Conservation (phyloP, 2,888 invertebrate genomes). For the Malachius bipustulatus region DNA sequence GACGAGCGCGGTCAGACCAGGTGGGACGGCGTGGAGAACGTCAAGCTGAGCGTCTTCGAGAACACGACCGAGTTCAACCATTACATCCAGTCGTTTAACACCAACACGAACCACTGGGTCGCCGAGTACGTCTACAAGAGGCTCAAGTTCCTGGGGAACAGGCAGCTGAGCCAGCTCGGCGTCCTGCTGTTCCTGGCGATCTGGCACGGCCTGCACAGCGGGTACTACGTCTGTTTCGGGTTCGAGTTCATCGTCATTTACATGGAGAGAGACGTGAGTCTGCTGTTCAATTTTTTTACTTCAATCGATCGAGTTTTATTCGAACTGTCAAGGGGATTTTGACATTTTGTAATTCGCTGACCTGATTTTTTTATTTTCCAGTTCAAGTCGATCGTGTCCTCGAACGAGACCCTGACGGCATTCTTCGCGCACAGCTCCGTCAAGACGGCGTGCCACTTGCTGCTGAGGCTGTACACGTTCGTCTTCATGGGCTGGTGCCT, state of each 20-base stretch:
- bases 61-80: conserved; percentile 72
- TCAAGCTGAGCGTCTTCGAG: conserved; percentile 72
- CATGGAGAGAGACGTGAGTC: conserved; percentile 69
- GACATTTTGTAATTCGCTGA: conserved; percentile 4
- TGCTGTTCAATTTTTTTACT: conserved; percentile 13
- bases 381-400: conserved; percentile 45
- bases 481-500: conserved; percentile 78
- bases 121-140: conserved; percentile 90
- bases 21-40: conserved; percentile 89
- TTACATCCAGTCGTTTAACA: conserved; percentile 86
- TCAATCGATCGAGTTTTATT: conserved; percentile 5
- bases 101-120: conserved; percentile 92
- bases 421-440: conserved; percentile 36
- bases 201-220: conserved; percentile 93
- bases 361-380: conserved; percentile 31
- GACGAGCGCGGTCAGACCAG: conserved; percentile 45
- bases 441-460: conserved; percentile 41
- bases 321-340: too few relatives aligned
- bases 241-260: conserved; percentile 82
- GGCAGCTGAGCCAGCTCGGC: conserved; percentile 63
- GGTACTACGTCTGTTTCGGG: conserved; percentile 87
- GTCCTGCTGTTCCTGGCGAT: conserved; percentile 81
- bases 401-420: conserved; percentile 39
- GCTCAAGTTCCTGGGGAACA: conserved; percentile 78
- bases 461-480: conserved; percentile 61